phyloP scores from a whole-genome alignment of 2,888 invertebrate genomes.

The Melinopterus prodromus region DNA sequence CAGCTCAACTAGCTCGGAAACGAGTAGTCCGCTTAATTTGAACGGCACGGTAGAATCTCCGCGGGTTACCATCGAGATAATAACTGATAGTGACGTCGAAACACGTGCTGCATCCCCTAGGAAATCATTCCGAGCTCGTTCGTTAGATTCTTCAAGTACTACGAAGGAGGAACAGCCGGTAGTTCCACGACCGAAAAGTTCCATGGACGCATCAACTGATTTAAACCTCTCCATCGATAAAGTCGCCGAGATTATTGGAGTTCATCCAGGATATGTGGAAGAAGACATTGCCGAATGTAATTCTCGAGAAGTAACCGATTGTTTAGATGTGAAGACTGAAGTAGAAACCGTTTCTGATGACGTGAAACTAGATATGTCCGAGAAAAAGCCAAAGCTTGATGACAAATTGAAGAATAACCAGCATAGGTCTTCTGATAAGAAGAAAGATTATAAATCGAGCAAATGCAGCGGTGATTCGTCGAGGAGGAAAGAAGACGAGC shows the following conservation, averaged over 20 bases:
- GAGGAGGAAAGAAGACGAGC: conserved; percentile 35
- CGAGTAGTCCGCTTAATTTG: neutral
- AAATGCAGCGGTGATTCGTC: neutral
- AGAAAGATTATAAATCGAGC: neutral
- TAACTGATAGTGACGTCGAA: neutral
- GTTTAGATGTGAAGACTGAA: too few relatives aligned
- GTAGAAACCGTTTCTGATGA: neutral
- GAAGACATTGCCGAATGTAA: neutral
- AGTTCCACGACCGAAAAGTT: neutral
- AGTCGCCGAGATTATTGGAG: conserved; percentile 4
- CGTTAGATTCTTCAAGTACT: neutral
- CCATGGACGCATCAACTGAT: neutral
- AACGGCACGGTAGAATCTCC: conserved; percentile 10
- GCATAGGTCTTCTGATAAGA: neutral
- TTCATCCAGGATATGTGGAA: neutral
- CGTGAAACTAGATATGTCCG: neutral
- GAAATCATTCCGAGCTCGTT: conserved; percentile 4
- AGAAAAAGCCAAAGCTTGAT: conserved; percentile 9
- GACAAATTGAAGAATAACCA: conserved; percentile 15
- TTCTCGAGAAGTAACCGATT: neutral
- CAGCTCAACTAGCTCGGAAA: neutral
- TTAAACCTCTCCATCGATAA: neutral
- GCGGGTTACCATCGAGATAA: neutral
- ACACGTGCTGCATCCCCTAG: conserved; percentile 5
- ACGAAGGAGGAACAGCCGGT: neutral